Conservation (phyloP, 2,113 vertebrate genomes). For the Neodontobutis hainanensis region DNA sequence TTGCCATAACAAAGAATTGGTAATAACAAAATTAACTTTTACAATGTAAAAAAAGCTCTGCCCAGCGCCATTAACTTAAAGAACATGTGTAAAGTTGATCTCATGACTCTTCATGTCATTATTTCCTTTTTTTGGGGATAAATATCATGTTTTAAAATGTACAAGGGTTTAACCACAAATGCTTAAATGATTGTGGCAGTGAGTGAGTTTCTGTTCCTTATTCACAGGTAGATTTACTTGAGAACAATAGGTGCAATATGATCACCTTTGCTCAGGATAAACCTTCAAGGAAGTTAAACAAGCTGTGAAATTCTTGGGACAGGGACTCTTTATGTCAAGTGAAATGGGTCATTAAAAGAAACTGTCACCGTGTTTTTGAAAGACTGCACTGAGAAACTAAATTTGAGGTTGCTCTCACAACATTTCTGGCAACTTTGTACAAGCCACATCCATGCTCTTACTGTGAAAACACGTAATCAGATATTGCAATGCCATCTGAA, state of each 20-base stretch:
- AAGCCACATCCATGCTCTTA: conserved; percentile 19
- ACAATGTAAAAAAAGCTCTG: too few species aligned
- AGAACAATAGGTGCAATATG: conserved; percentile 42
- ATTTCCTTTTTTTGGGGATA: neutral
- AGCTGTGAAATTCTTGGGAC: conserved; percentile 57
- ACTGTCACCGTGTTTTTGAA: conserved; percentile 13
- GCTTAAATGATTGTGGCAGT: conserved; percentile 11
- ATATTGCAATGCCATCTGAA: conserved; percentile 56
- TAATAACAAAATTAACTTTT: too few species aligned
- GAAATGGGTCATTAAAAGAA: conserved; percentile 19
- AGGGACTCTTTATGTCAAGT: conserved; percentile 36
- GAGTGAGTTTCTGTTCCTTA: conserved; percentile 32
- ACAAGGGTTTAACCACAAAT: neutral
- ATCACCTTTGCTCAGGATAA: conserved; percentile 40
- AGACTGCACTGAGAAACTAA: conserved; percentile 1
- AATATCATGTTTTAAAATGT: conserved; percentile 7
- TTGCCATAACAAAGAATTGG: too few species aligned
- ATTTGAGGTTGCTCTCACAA: neutral
- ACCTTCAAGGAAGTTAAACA: conserved; percentile 45
- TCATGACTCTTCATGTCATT: neutral
- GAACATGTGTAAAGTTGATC: neutral
- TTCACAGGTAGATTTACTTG: conserved; percentile 42
- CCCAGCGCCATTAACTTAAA: too few species aligned
- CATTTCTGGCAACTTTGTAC: neutral
- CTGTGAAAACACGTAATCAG: conserved; percentile 58